Evolutionary conservation across 2,888 invertebrate species (phyloP).

Genomic region (Phorcus lineatus): DNA sequence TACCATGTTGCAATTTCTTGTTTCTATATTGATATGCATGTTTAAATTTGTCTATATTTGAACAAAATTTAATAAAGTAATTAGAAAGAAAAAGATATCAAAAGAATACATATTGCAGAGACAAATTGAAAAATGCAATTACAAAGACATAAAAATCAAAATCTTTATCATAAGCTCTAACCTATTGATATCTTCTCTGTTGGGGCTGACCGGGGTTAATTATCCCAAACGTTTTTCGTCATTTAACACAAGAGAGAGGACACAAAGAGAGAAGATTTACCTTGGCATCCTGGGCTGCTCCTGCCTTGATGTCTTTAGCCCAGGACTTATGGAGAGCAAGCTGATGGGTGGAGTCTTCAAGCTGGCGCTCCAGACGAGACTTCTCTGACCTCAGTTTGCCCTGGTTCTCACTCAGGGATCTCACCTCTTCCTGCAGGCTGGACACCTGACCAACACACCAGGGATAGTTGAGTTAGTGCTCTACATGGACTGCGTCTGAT

Average conservation of each 20-base stretch:
- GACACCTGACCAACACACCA: slow-evolving; percentile 47
- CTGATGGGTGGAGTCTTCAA: slow-evolving; percentile 40
- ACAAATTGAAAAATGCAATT: no score
- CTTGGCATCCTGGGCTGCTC: slow-evolving; percentile 30
- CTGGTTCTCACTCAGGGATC: slow-evolving; percentile 45
- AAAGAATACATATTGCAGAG: no score
- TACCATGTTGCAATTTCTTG: no score
- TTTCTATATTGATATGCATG: no score
- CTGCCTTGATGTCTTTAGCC: slow-evolving; percentile 37
- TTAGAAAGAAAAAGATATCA: no score
- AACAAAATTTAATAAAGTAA: no score
- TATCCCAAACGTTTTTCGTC: neutral
- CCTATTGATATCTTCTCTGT: no score
- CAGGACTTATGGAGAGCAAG: slow-evolving; percentile 33
- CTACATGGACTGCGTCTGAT: neutral
- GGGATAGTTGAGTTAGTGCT: neutral
- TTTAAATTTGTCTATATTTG: no score
- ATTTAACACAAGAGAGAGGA: neutral
- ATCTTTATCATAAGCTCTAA: no score
- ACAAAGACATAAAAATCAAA: no score
- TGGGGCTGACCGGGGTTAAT: no score
- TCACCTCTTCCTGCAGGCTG: slow-evolving; percentile 54
- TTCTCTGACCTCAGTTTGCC: slow-evolving; percentile 50
- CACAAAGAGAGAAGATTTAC: neutral
- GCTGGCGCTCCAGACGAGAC: slow-evolving; percentile 49